Evolutionary conservation across 2,888 invertebrate genomes (phyloP).

Genomic region (Labia minor): DNA sequence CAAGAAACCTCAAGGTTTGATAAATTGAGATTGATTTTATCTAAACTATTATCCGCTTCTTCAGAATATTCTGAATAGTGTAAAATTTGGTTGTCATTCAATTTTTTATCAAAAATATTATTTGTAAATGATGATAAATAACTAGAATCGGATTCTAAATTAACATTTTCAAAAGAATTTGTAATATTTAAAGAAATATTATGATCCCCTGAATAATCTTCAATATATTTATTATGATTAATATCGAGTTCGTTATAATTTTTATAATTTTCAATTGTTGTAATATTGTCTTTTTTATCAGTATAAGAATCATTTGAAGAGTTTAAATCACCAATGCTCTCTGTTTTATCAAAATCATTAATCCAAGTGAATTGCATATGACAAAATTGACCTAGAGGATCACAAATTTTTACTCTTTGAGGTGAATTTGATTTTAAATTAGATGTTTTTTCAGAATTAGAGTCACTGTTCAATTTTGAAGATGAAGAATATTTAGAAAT

Average conservation of each 20-base stretch:
- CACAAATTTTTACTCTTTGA: not conserved
- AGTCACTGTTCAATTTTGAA: not conserved
- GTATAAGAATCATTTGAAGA: not conserved
- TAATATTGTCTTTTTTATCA: not conserved
- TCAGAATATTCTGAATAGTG: not conserved
- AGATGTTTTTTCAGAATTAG: not conserved
- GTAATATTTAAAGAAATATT: not conserved
- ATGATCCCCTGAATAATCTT: no score
- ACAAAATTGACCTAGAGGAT: not conserved
- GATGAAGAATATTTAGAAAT: no score
- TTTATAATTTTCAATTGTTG: not conserved
- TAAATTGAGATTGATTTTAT: not conserved
- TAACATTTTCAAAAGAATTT: not conserved
- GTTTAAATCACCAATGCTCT: not conserved
- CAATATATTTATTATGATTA: no score
- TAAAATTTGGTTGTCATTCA: no score
- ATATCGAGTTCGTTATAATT: not conserved
- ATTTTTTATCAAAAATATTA: not conserved
- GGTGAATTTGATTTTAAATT: not conserved
- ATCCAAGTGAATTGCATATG: not conserved
- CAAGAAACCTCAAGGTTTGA: not conserved
- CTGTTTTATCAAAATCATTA: not conserved
- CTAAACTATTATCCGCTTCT: not conserved
- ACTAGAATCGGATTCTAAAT: not conserved
- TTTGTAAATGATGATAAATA: not conserved